These are phyloP conservation scores for Urechis unicinctus DNA, from an alignment of 2,888 invertebrate species.

Conservation along the genomic window DNA sequence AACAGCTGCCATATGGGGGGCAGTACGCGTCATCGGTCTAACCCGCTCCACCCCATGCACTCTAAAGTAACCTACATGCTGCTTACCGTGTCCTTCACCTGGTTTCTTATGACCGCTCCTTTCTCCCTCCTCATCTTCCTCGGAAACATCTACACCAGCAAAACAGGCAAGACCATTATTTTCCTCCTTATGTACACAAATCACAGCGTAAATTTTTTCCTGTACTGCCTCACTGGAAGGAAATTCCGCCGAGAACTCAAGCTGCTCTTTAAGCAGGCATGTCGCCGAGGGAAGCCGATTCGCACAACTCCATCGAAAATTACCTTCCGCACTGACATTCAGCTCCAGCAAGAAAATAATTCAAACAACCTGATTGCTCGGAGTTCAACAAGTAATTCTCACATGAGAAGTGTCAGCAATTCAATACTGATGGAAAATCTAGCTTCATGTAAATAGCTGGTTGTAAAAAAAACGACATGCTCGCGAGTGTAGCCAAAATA, in stretches of 20 bases:
- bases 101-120: background rate
- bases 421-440: no score
- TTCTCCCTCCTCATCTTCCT: background rate
- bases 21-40: background rate
- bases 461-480: no score
- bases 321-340: no score
- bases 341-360: no score
- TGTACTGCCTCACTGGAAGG: background rate
- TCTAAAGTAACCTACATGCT: background rate
- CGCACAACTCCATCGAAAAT: no score
- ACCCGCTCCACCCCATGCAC: background rate
- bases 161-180: background rate
- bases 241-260: background rate
- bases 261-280: background rate
- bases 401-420: no score
- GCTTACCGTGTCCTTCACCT: background rate
- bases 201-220: background rate
- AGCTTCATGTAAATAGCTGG: no score
- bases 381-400: no score
- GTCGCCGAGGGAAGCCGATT: no score
- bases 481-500: no score
- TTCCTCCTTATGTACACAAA: background rate
- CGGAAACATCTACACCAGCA: background rate
- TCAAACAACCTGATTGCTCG: no score
- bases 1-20: no score